Evolutionary conservation across 2,797 vertebrate genomes (phyloP).

Genomic region (Huso huso): DNA sequence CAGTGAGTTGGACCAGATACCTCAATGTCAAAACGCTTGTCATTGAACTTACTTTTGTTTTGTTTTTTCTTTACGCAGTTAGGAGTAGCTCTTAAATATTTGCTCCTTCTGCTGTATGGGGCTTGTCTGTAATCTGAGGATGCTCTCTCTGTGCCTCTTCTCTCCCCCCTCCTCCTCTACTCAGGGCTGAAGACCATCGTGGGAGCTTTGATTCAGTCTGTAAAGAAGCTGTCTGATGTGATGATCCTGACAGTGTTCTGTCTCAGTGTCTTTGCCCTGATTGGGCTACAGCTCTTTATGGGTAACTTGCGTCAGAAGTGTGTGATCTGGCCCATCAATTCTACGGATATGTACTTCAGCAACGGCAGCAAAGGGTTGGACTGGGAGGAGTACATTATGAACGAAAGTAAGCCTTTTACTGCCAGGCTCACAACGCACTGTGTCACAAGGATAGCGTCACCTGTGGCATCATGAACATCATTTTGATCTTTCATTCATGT

Average conservation of each 20-base stretch:
- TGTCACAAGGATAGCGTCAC: not conserved
- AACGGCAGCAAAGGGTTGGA: conserved; percentile 83
- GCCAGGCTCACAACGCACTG: not conserved
- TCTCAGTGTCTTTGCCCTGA: conserved; percentile 94
- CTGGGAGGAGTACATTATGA: conserved; percentile 84
- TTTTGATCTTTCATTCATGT: too few species aligned
- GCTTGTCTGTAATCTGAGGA: not conserved
- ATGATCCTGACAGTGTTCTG: conserved; percentile 99
- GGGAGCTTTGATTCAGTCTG: conserved; percentile 95
- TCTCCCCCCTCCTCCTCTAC: conserved; percentile 4
- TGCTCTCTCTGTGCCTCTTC: conserved; percentile 20
- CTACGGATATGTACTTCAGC: conserved; percentile 62
- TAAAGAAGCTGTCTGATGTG: conserved; percentile 98
- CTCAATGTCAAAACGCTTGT: too few species aligned
- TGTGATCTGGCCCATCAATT: conserved; percentile 87
- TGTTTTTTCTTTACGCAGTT: too few species aligned
- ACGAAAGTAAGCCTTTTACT: conserved; percentile 71
- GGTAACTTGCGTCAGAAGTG: conserved; percentile 94
- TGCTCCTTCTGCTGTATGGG: not conserved
- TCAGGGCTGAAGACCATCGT: conserved; percentile 98
- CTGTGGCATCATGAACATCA: not conserved
- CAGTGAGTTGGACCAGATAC: too few species aligned
- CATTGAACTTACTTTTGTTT: too few species aligned
- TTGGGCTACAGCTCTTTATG: conserved; percentile 97
- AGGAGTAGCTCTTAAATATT: too few species aligned